These are phyloP conservation scores for Lasioglossum malachurum DNA, from an alignment of 2,888 invertebrate species.

Conservation along the genomic window DNA sequence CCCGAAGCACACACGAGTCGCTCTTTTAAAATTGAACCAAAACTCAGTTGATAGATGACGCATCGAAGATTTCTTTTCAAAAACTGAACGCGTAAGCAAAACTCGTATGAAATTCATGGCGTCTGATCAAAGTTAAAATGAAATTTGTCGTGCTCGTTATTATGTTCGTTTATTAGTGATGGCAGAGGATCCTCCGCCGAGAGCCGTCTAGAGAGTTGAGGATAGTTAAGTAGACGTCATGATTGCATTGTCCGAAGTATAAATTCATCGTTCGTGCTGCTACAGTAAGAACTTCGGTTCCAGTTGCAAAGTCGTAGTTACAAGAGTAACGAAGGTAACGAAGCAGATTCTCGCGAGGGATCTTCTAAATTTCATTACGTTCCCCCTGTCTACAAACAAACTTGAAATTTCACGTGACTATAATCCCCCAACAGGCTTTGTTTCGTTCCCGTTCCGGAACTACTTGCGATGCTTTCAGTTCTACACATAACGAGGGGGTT, in stretches of 20 bases:
- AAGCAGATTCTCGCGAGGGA: conserved; percentile 54
- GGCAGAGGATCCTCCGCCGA: background rate
- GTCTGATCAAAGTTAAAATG: background rate
- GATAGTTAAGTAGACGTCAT: background rate
- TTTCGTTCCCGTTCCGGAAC: conserved; percentile 16
- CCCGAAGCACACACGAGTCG: background rate
- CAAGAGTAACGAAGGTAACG: conserved; percentile 61
- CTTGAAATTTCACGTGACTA: conserved; percentile 45
- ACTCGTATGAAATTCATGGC: too few relatives aligned
- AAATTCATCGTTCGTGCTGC: conserved; percentile 7
- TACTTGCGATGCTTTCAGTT: conserved; percentile 9
- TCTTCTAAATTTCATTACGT: conserved; percentile 65
- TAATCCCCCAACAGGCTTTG: conserved; percentile 40
- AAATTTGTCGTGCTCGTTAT: background rate
- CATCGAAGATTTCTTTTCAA: too few relatives aligned
- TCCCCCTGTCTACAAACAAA: conserved; percentile 56
- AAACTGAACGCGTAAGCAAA: background rate
- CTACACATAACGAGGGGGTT: conserved; percentile 24
- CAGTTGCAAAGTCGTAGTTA: conserved; percentile 47
- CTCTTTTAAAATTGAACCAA: background rate
- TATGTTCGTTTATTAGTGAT: background rate
- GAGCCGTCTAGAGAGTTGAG: background rate
- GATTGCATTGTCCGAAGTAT: conserved; percentile 8
- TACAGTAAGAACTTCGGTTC: conserved; percentile 38
- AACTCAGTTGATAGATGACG: too few relatives aligned